Conservation (phyloP, 2,888 invertebrate genomes). For the Erynnis tages region DNA sequence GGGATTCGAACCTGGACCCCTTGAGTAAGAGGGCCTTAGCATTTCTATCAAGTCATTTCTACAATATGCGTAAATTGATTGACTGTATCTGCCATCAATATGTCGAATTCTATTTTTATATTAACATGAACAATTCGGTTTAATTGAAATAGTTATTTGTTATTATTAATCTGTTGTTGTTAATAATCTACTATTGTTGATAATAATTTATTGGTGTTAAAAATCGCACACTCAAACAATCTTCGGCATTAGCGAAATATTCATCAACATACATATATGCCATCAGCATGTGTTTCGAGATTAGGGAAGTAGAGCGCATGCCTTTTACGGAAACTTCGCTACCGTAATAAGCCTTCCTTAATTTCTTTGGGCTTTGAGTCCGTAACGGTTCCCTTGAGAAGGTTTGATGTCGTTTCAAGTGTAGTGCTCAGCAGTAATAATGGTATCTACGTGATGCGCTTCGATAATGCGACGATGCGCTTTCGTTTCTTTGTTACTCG, state of each 20-base stretch:
- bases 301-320: conserved; percentile 5
- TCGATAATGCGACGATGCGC: conserved; percentile 48
- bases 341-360: conserved; percentile 34
- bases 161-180: too few species aligned
- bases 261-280: background rate
- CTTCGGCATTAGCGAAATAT: too few species aligned
- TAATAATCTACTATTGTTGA: background rate
- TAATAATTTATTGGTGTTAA: too few species aligned
- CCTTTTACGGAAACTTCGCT: conserved; percentile 20
- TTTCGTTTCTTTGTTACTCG: conserved; percentile 62
- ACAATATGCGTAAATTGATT: conserved; percentile 21
- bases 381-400: conserved; percentile 13
- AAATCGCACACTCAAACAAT: too few species aligned
- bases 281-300: background rate
- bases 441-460: conserved; percentile 48
- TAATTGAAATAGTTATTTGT: too few species aligned
- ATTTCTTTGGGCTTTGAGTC: conserved; percentile 39
- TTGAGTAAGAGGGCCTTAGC: too few species aligned
- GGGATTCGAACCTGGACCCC: too few species aligned
- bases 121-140: too few species aligned
- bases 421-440: too few species aligned
- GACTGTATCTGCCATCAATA: conserved; percentile 16
- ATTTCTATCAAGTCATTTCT: too few species aligned
- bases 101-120: too few species aligned
- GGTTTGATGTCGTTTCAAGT: conserved; percentile 26